A percentile compares a stretch with the other conserved stretches of the same genome.
Conservation (phyloP, 2,888 invertebrate species). For the Mesoligia furuncula region DNA sequence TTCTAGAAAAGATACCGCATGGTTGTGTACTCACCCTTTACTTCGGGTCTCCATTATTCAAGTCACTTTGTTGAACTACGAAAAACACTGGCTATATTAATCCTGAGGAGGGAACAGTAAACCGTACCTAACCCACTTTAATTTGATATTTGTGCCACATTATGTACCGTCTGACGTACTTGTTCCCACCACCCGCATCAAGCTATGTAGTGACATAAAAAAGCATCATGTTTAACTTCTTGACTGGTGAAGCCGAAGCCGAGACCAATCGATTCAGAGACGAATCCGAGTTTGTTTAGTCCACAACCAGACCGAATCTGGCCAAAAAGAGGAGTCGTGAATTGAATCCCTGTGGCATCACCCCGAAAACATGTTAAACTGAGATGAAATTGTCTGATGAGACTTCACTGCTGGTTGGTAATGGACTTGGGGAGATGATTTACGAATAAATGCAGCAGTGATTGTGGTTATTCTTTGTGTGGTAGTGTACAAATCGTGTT, state of each 20-base stretch:
- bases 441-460: conserved; percentile 66
- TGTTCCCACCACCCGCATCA: conserved; percentile 72
- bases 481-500: conserved; percentile 18
- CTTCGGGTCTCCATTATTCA: not conserved
- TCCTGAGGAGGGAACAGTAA: conserved; percentile 4
- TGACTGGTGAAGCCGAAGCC: conserved; percentile 66
- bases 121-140: conserved; percentile 48
- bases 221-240: conserved; percentile 73
- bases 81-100: conserved; percentile 21
- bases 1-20: not conserved
- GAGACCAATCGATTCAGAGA: conserved; percentile 86
- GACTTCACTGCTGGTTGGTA: conserved; percentile 66
- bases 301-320: conserved; percentile 80
- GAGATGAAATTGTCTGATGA: not conserved
- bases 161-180: conserved; percentile 46
- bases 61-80: not conserved
- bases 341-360: conserved; percentile 80
- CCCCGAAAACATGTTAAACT: conserved; percentile 19
- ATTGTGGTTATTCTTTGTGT: conserved; percentile 19
- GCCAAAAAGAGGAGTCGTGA: conserved; percentile 87
- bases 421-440: fast-evolving
- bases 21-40: not conserved
- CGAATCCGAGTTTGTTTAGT: conserved; percentile 86
- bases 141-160: conserved; percentile 49
- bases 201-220: conserved; percentile 56